Base-by-base conservation (phyloP, 2,888 invertebrate genomes). In the Thera britannica region DNA sequence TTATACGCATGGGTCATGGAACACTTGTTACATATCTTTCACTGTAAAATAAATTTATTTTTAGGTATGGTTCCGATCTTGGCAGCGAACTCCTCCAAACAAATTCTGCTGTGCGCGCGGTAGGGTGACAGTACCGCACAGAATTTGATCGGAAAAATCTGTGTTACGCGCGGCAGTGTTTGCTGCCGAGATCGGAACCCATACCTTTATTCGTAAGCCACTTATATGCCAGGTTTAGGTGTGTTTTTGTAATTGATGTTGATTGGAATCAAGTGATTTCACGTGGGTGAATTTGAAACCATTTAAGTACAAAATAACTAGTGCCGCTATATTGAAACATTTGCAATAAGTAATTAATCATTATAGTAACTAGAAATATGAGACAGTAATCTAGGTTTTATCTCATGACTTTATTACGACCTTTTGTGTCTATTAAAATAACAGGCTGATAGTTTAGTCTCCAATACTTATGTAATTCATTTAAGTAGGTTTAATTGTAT, bases 1-100 rank as follows among this genome's bases (percentile, higher is more conserved):
- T 80, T 83, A 82, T 78, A 79, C 72, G 73, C 79, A 79, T 80
- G 77, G 77, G 78, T 88, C 92, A 78, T 80, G 77, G 75, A 79
- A 90, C 92, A 90, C 92, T 91, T 84, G 91, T 92, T 92, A 92
- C 90, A 90, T 92, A 90, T 91, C 90, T 86, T 88, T 87, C 91
- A 92, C 91, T 87, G 83, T 88, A 86, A 81, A 82, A 57, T 76
- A 81, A 78, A 79, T 80, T 79, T 78, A 79, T 77, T 74, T 75
- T 73, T 79, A 76, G 23, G 23, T 23, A 23, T 23, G 23, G 1
- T 23, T 23, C 23, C 23, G 23, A 23, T 23, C 23, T 23, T 23
- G 23, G 23, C 23, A 23, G 23, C 23, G 23, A 23, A 23, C 23
- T 23, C 23, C 23, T 23, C 23, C 23, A 23, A 23, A 23, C 23